These are phyloP conservation scores for Struthio camelus DNA, from an alignment of 2,113 vertebrate genomes.

Conservation along the genomic window DNA sequence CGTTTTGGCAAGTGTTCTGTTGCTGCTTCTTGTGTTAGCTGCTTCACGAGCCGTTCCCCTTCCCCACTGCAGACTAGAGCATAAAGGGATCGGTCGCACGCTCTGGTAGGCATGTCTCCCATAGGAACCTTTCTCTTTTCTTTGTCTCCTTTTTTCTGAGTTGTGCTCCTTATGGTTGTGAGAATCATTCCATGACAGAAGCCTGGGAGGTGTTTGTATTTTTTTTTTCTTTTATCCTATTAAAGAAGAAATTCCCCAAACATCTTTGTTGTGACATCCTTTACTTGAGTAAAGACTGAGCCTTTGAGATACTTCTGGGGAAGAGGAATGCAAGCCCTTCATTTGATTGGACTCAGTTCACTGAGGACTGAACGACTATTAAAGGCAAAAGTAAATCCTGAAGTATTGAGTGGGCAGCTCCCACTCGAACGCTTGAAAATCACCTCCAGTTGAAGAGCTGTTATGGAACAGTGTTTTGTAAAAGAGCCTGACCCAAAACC, in stretches of 20 bases:
- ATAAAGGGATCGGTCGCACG: background rate
- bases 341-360: background rate
- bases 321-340: background rate
- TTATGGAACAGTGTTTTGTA: background rate
- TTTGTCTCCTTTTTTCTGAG: background rate
- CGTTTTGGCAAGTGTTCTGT: background rate
- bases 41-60: background rate
- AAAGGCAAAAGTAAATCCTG: background rate
- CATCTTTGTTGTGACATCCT: slow-evolving; percentile 28
- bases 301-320: background rate
- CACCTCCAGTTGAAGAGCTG: background rate
- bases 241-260: slow-evolving; percentile 61
- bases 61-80: background rate
- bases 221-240: background rate
- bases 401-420: background rate
- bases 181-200: slow-evolving; percentile 51
- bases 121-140: background rate
- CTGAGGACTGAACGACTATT: background rate
- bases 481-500: background rate
- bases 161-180: slow-evolving; percentile 37
- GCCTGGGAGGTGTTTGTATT: slow-evolving; percentile 50
- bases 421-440: background rate
- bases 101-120: background rate
- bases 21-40: slow-evolving; percentile 12
- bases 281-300: slow-evolving; percentile 17